Conservation (phyloP, 2,113 vertebrate genomes). For the Perca fluviatilis region DNA sequence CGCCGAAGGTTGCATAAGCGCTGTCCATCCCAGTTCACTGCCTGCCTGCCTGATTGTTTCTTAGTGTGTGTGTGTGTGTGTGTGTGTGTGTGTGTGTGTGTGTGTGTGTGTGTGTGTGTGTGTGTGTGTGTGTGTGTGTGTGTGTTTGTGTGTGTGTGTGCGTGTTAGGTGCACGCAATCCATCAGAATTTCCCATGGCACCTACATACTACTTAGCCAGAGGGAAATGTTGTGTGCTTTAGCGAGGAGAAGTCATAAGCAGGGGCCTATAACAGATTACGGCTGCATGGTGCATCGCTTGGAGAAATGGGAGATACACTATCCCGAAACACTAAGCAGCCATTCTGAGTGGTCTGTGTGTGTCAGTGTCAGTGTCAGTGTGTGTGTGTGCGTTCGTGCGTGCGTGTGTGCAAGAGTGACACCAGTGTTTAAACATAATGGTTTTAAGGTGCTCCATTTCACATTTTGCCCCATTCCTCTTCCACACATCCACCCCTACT, state of each 20-base stretch:
- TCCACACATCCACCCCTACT: slow-evolving; percentile 9
- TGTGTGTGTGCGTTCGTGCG: not conserved
- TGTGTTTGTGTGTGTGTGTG: slow-evolving; percentile 16
- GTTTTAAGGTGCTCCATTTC: slow-evolving; percentile 68
- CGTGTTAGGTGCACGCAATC: slow-evolving; percentile 34
- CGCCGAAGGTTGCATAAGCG: slow-evolving; percentile 60
- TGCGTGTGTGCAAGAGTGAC: slow-evolving; percentile 2
- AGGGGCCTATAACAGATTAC: slow-evolving; percentile 70
- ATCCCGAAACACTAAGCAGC: slow-evolving; percentile 61
- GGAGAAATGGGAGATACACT: slow-evolving; percentile 68
- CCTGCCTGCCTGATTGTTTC: slow-evolving; percentile 50
- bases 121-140: slow-evolving; percentile 22
- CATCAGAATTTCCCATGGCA: slow-evolving; percentile 75
- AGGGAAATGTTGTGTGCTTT: slow-evolving; percentile 65
- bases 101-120: slow-evolving; percentile 24
- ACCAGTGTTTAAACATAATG: slow-evolving; percentile 53
- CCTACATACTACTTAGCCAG: slow-evolving; percentile 68
- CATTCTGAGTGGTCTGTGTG: slow-evolving; percentile 34
- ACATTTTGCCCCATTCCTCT: slow-evolving; percentile 37
- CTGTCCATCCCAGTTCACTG: slow-evolving; percentile 47
- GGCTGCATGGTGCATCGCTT: slow-evolving; percentile 56
- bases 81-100: slow-evolving; percentile 18
- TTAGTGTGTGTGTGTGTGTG: not conserved
- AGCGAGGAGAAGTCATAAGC: slow-evolving; percentile 62
- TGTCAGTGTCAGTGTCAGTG: slow-evolving; percentile 14